Conservation (phyloP, 2,888 invertebrate genomes). For the Drosophila pseudotakahashii region DNA sequence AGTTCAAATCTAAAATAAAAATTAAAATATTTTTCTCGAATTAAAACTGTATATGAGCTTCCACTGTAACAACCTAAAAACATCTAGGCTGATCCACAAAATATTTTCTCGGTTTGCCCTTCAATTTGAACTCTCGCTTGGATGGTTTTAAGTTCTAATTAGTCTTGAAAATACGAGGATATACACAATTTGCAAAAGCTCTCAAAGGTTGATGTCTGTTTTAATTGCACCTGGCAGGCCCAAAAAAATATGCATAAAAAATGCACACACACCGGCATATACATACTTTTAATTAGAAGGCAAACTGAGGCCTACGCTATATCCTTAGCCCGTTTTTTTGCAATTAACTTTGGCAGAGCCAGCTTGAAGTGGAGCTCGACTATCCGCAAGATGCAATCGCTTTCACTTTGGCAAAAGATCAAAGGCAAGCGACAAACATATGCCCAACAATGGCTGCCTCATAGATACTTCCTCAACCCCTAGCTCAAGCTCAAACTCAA, state of each 20-base stretch:
- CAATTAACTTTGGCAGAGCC: slow-evolving; percentile 71
- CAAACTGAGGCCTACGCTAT: slow-evolving; percentile 45
- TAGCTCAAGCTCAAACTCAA: slow-evolving; percentile 20
- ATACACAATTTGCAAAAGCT: slow-evolving; percentile 8
- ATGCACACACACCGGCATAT: slow-evolving; percentile 27
- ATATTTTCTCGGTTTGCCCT: slow-evolving; percentile 26
- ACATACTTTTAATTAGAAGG: slow-evolving; percentile 68
- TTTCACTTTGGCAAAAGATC: slow-evolving; percentile 76
- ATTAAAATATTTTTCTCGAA: too few relatives aligned
- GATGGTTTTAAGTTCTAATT: slow-evolving; percentile 31
- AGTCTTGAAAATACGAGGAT: slow-evolving; percentile 31
- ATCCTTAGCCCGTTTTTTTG: slow-evolving; percentile 44
- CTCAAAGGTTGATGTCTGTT: slow-evolving; percentile 43
- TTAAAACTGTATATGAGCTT: background rate
- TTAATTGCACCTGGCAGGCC: slow-evolving; percentile 54
- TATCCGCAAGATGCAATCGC: slow-evolving; percentile 65
- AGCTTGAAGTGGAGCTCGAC: slow-evolving; percentile 42
- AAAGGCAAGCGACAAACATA: slow-evolving; percentile 69
- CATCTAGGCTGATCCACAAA: background rate
- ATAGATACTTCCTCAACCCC: slow-evolving; percentile 47
- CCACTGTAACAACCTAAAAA: background rate
- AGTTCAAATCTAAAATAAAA: background rate
- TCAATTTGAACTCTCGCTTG: slow-evolving; percentile 24
- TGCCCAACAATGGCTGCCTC: slow-evolving; percentile 67
- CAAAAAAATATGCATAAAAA: slow-evolving; percentile 24